These are phyloP conservation scores for Drosophila cracens DNA, from an alignment of 2,888 invertebrate species.

Conservation along the genomic window DNA sequence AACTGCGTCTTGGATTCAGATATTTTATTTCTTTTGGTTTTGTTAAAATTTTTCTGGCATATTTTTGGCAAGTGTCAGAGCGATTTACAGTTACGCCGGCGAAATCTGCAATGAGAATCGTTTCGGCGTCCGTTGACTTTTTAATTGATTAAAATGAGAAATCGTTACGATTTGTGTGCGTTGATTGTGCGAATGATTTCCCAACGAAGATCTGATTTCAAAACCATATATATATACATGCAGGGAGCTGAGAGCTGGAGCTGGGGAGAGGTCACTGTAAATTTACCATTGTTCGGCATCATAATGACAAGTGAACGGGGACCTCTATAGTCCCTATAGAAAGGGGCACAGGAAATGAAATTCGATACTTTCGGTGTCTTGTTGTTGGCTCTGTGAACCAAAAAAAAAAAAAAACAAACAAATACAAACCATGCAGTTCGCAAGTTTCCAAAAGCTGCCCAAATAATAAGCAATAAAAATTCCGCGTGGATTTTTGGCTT, in stretches of 20 bases:
- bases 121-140: slow-evolving; percentile 80
- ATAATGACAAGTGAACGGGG: slow-evolving; percentile 73
- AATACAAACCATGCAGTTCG: slow-evolving; percentile 35
- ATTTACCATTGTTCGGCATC: slow-evolving; percentile 80
- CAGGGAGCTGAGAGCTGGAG: neutral
- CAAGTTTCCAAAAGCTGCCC: slow-evolving; percentile 40
- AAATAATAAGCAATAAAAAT: slow-evolving; percentile 79
- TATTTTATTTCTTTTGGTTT: neutral
- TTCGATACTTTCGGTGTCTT: slow-evolving; percentile 75
- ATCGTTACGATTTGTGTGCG: slow-evolving; percentile 83
- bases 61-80: slow-evolving; percentile 78
- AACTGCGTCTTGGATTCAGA: slow-evolving; percentile 30
- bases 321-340: slow-evolving; percentile 25
- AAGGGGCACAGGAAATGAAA: slow-evolving; percentile 82
- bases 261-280: slow-evolving; percentile 47
- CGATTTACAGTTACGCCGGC: slow-evolving; percentile 65
- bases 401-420: neutral
- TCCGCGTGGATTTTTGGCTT: slow-evolving; percentile 67
- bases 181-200: slow-evolving; percentile 75
- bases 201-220: slow-evolving; percentile 82
- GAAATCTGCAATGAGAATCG: slow-evolving; percentile 32
- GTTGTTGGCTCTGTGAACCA: slow-evolving; percentile 44
- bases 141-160: slow-evolving; percentile 85
- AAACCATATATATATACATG: slow-evolving; percentile 32
- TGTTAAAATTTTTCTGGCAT: slow-evolving; percentile 48